Evolutionary conservation across 2,888 invertebrate species (phyloP), one percentile per base, ranked within the genome.

Genomic region (Vanessa cardui): DNA sequence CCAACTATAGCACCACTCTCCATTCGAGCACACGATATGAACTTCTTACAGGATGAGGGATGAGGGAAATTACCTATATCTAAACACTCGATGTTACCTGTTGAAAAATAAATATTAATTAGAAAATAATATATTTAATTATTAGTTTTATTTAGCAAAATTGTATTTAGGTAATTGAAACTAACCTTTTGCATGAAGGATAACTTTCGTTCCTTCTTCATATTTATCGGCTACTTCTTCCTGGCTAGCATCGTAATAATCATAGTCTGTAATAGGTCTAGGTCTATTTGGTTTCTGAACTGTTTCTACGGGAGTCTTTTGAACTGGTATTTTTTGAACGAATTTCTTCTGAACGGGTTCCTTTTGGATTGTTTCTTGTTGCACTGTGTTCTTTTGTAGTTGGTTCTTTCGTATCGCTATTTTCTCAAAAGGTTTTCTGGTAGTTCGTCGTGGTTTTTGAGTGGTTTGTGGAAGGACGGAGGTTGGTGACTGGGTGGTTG

Each of bases 11-110:
- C 94, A 16, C 96, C 96, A 79, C 95, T 95, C 74, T 97, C 97
- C 93, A 96, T 87, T 56, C 90, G 84, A 0, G 98, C 97, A 86
- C 98, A 98, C 21, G 97, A 97, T 78, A 98, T 97, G 85, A 98
- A 98, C 87, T 97, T 97, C 87, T 96, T 96, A 86, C 98, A 98
- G 0, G 97, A 97, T 18, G 95, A 94, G 2, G 98, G 98, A 90
- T 98, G 98, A 0, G 98, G 96, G 89, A 98, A 98, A 85, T 97
- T 98, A 49, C 98, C 98, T 77, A 97, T 96, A 85, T 98, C 98
- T 68, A 97, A 88, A 82, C 98, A 98, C 76, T 96, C 96, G 75
- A 98, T 96, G 64, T 94, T 94, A 44, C 96, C 97, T 83, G 94
- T 8, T 56, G 52, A 65, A 71, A 72, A 58, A 62, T 56, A 64